Conservation (phyloP, 2,797 vertebrate genomes). For the Allobates femoralis region DNA sequence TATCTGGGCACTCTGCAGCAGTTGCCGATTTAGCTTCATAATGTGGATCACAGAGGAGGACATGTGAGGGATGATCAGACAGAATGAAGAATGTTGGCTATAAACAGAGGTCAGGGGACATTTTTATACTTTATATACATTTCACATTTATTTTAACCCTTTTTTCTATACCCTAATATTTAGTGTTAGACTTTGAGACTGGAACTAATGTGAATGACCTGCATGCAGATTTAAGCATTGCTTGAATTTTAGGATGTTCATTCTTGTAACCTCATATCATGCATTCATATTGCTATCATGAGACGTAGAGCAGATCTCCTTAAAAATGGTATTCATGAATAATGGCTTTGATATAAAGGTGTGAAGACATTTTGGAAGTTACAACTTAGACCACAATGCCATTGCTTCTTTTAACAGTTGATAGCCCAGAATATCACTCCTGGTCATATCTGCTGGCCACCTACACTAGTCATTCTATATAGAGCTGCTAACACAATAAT, state of each 20-base stretch:
- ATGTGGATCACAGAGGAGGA: slow-evolving; percentile 39
- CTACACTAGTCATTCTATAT: neutral
- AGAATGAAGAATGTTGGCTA: slow-evolving; percentile 48
- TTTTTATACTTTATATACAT: slow-evolving; percentile 10
- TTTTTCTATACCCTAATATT: neutral
- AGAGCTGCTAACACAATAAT: neutral
- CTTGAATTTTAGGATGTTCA: neutral
- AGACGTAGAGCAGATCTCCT: neutral
- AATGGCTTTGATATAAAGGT: neutral
- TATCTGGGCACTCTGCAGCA: slow-evolving; percentile 33
- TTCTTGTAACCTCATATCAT: neutral
- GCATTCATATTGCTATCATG: neutral
- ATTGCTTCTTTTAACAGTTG: neutral
- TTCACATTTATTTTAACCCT: slow-evolving; percentile 9
- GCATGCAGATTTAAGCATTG: slow-evolving; percentile 16
- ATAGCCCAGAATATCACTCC: too few species aligned
- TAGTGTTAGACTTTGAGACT: neutral
- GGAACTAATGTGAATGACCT: slow-evolving; percentile 29
- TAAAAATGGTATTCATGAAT: neutral
- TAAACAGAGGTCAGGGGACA: slow-evolving; percentile 48
- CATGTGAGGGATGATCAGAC: slow-evolving; percentile 47
- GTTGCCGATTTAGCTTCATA: slow-evolving; percentile 37
- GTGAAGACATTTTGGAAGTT: neutral
- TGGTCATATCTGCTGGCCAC: neutral
- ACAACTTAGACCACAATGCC: neutral